Percentiles rank a stretch among this genome's conserved stretches.
Conservation (phyloP, 2,888 invertebrate species). For the Pachycephus smyrnensis region DNA sequence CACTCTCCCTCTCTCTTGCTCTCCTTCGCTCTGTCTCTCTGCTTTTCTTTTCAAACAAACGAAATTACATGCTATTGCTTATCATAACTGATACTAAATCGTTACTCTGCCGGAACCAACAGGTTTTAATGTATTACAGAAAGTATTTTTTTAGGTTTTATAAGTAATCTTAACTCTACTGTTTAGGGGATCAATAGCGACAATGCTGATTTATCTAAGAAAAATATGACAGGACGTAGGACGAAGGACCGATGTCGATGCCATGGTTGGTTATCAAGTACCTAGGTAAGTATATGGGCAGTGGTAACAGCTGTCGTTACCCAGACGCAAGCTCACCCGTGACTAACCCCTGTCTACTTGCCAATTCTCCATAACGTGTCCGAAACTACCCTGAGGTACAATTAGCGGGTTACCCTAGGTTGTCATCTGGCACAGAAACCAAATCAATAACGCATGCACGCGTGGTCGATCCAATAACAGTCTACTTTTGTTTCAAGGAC, state of each 20-base stretch:
- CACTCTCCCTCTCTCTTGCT: neutral
- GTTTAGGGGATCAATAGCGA: neutral
- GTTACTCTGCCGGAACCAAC: too few relatives aligned
- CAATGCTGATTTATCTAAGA: neutral
- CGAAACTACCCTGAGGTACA: constrained; percentile 43
- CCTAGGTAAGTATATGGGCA: neutral
- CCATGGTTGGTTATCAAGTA: neutral
- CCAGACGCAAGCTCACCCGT: constrained; percentile 57
- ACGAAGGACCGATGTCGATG: neutral
- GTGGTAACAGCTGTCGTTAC: constrained; percentile 60
- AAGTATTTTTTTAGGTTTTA: too few relatives aligned
- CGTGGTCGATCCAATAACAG: constrained; percentile 50
- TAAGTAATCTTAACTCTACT: neutral
- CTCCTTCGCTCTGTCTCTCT: constrained; percentile 11
- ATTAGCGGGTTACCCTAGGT: constrained; percentile 56
- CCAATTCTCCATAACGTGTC: constrained; percentile 50
- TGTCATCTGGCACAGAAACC: constrained; percentile 54
- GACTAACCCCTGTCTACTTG: constrained; percentile 57
- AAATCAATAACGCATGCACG: constrained; percentile 56
- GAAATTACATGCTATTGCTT: neutral
- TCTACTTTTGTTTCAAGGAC: neutral
- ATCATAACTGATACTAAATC: neutral
- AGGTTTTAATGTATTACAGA: too few relatives aligned
- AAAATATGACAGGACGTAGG: neutral
- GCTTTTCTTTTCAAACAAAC: neutral